A percentile compares a stretch with the other conserved stretches of the same genome.
Evolutionary conservation across 2,113 vertebrate genomes (phyloP).

Genomic region (Ornithorhynchus anatinus): DNA sequence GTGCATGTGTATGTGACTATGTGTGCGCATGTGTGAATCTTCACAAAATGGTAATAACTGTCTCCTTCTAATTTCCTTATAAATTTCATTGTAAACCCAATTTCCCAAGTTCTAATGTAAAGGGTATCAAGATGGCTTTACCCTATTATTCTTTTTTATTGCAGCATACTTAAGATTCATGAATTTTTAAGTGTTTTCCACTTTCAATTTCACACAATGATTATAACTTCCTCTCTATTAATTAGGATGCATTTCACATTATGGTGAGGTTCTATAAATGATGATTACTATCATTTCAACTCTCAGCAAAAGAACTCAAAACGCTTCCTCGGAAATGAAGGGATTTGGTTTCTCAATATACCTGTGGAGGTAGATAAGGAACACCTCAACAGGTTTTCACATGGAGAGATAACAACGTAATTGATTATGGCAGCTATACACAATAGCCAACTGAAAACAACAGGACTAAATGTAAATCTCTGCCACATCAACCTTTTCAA

Average conservation of each 20-base stretch:
- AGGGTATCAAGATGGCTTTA: background rate
- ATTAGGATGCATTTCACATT: conserved; percentile 5
- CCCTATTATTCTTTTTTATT: conserved; percentile 12
- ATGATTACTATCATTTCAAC: conserved; percentile 17
- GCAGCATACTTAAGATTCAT: background rate
- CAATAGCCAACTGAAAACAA: too few relatives aligned
- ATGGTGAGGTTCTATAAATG: conserved; percentile 17
- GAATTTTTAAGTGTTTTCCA: conserved; percentile 19
- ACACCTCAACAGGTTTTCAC: too few relatives aligned
- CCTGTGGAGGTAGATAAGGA: background rate
- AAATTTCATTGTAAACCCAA: background rate
- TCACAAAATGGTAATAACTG: too few relatives aligned
- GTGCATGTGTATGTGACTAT: too few relatives aligned
- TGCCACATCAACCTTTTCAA: too few relatives aligned
- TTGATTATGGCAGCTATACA: too few relatives aligned
- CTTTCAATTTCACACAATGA: background rate
- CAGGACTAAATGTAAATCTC: too few relatives aligned
- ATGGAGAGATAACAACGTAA: too few relatives aligned
- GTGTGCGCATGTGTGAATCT: too few relatives aligned
- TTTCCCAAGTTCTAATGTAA: background rate
- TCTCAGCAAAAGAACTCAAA: conserved; percentile 18
- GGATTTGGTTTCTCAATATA: background rate
- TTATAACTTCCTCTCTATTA: conserved; percentile 25
- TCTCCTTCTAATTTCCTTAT: too few relatives aligned
- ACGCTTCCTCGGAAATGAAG: background rate